Conservation (phyloP, 1,140 invertebrate species). For the Bacillus rossius region DNA sequence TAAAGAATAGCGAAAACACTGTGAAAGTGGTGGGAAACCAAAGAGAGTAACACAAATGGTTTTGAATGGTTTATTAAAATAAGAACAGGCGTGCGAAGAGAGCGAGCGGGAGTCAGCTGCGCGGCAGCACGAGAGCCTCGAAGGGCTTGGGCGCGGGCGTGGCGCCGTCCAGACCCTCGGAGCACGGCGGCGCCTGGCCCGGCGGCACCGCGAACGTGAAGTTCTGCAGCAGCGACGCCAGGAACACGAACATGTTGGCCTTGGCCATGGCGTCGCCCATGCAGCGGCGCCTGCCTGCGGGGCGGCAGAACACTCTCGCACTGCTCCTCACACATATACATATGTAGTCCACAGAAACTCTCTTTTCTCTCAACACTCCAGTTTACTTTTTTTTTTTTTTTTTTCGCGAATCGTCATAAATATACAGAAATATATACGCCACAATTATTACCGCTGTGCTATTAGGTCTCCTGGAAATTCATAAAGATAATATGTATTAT, state of each 20-base stretch:
- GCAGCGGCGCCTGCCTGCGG: conserved; percentile 68
- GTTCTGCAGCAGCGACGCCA: conserved; percentile 68
- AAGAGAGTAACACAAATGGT: too few species aligned
- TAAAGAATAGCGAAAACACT: too few species aligned
- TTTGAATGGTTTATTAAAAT: too few species aligned
- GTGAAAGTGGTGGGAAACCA: too few species aligned
- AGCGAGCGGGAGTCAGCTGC: too few species aligned
- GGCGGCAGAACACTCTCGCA: too few species aligned
- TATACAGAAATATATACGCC: not conserved
- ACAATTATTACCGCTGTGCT: conserved; percentile 9
- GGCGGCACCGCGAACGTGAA: conserved; percentile 61
- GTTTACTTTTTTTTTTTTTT: not conserved
- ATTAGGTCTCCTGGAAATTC: too few species aligned
- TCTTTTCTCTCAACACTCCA: not conserved
- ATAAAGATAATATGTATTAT: too few species aligned
- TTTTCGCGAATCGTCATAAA: not conserved
- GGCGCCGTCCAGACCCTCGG: conserved; percentile 61
- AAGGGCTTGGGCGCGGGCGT: conserved; percentile 67
- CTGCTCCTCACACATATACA: conserved; percentile 9
- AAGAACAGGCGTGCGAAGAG: too few species aligned
- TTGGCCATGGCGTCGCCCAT: conserved; percentile 79
- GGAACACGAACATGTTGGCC: conserved; percentile 81
- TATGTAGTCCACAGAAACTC: not conserved
- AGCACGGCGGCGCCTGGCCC: conserved; percentile 54
- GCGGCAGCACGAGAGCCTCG: conserved; percentile 49